These are phyloP conservation scores for Electrona antarctica DNA, from an alignment of 2,113 vertebrate species.

Conservation along the genomic window DNA sequence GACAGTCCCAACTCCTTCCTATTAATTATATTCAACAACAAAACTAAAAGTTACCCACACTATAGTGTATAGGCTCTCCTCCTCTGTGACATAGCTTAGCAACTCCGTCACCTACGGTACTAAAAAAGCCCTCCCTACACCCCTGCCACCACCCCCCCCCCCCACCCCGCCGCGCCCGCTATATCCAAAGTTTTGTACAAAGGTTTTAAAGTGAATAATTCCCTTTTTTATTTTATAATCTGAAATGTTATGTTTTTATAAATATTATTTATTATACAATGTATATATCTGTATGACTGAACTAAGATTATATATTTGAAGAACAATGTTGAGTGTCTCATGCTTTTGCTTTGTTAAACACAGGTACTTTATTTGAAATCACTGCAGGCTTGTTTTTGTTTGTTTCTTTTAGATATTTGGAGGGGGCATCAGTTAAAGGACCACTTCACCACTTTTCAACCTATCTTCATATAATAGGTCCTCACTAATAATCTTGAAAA, in stretches of 20 bases:
- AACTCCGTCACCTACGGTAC: constrained; percentile 40
- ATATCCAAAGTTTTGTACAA: constrained; percentile 99
- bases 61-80: constrained; percentile 48
- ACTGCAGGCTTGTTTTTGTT: background rate
- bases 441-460: no score
- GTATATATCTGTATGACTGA: constrained; percentile 99
- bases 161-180: constrained; percentile 75
- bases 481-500: no score
- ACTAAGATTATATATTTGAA: constrained; percentile 99
- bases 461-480: no score
- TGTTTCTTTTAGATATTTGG: background rate
- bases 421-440: background rate
- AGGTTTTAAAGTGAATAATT: constrained; percentile 93
- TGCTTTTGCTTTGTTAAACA: constrained; percentile 56
- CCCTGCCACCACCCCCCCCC: constrained; percentile 32
- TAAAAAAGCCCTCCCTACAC: constrained; percentile 35
- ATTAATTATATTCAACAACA: constrained; percentile 70
- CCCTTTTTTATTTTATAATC: constrained; percentile 98
- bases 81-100: constrained; percentile 60
- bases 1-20: constrained; percentile 67
- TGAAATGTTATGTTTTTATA: constrained; percentile 99
- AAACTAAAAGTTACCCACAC: constrained; percentile 49
- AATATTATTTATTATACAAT: constrained; percentile 99
- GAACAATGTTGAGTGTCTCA: constrained; percentile 80
- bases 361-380: constrained; percentile 2